Base-by-base conservation (phyloP, 2,797 vertebrate genomes). In the Lepus townsendii region DNA sequence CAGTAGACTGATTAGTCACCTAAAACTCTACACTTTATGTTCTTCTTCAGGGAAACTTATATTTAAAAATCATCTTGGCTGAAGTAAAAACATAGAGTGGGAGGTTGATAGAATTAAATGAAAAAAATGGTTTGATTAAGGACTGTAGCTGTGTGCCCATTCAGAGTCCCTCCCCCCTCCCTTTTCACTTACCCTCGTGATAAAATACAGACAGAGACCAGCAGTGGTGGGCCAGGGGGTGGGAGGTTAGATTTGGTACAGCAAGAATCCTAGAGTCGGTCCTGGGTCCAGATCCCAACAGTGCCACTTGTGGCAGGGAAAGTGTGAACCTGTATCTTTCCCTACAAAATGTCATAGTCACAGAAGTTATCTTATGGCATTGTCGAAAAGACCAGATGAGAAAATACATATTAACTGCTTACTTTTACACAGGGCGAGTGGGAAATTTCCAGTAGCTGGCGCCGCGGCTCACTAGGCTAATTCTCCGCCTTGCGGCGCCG, bases 11-110 rank as follows among this genome's bases (percentile, higher is more conserved):
- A 38, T 73, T 79, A 60, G 30, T 85, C 86, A 68, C 60, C 76
- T 35, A 83, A 0, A 71, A 76, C 72, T 90, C 69, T 83, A 63
- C 42, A 35, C 88, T 77, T 80, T 50, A 66, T 35, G 11, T 47
- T 68, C 75, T 89, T 93, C 87, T 63, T 94, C 52, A 30, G 50
- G 63, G 69, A 94, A 90, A 60, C 66, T 52, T 71, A 66, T 7
- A 12, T 94, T 71, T 16, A 88, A 80, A 95, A 73, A 52, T 65
- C 72, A 90, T 26, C 71, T 85, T 87, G 84, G 57, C 95, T 90
- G 52, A 88, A 92, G 69, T 79, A n/a, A 68, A 93, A 85, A 83
- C 94, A 38, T 86, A 91, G 88, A 77, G 60, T 68, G 63, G 78
- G n/a, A 42, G 42, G 22, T 87, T 91, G 38, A 9, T 93, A 80